Base-by-base conservation (phyloP, 2,797 vertebrate genomes). In the Eulemur rubriventer region DNA sequence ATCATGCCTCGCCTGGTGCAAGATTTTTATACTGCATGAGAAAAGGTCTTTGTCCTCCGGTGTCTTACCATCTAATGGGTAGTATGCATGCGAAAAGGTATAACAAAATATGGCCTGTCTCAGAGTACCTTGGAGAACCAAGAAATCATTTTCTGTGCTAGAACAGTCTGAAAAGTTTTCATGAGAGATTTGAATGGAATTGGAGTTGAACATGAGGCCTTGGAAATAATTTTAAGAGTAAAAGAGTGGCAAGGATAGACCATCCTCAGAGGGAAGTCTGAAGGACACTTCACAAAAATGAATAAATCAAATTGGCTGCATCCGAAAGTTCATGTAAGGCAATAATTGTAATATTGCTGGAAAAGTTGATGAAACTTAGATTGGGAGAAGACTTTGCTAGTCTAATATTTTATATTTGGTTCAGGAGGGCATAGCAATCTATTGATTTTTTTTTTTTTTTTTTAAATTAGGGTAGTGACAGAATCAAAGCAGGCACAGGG, bases 191-290 rank as follows among this genome's bases (percentile, higher is more conserved):
- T 88, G 33, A 89, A 61, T 83, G 91, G 85, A 79, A 61, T 81
- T 94, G 63, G 84, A 91, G 88, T 82, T 88, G 76, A 94, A 85
- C 69, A 57, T 26, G 38, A 93, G 91, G 88, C 5, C 79, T 96
- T 85, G 43, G 85, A 96, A 97, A 89, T 94, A 65, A 95, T 93
- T 96, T 89, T 75, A 89, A 91, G 95, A 89, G 95, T 92, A 52
- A 93, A 96, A 90, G 76, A 91, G 70, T 30, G 72, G 20, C 78
- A 82, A 59, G 95, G 79, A 69, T 70, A 96, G 85, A 75, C 92
- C 41, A 72, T 79, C 70, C 85, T 83, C 95, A 59, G 80, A 90
- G 79, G 80, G 24, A 87, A 82, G 38, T 73, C 82, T 96, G 91
- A 95, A 97, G 73, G 94, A 83, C 59, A 59, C 12, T 20, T 33